A percentile compares a stretch with the other conserved stretches of the same genome.
These are phyloP conservation scores for Lepidurus arcticus DNA, from an alignment of 1,140 invertebrate species.

Conservation along the genomic window DNA sequence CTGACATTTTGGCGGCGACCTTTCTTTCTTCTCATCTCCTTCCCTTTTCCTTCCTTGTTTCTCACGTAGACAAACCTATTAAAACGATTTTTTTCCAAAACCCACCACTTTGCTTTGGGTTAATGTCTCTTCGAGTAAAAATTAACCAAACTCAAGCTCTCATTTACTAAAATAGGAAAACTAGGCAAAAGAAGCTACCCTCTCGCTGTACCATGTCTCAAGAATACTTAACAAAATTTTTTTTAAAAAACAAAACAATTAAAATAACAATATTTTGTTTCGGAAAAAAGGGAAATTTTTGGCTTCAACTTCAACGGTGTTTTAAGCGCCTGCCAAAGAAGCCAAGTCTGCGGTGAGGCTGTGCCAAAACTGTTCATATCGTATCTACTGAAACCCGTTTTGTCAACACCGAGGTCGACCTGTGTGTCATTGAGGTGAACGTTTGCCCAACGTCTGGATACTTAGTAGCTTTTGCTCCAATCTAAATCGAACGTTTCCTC, in stretches of 20 bases:
- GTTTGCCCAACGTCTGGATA: too few species aligned
- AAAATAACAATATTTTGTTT: neutral
- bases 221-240: too few species aligned
- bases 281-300: neutral
- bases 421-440: too few species aligned
- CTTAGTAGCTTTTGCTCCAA: too few species aligned
- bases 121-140: neutral
- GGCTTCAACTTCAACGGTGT: too few species aligned
- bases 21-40: constrained; percentile 32
- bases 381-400: too few species aligned
- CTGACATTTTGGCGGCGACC: constrained; percentile 20
- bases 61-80: neutral
- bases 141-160: neutral
- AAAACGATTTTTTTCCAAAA: neutral
- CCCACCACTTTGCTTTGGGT: neutral
- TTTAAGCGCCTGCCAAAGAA: too few species aligned
- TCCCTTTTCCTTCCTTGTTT: constrained; percentile 33
- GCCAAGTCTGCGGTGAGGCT: neutral
- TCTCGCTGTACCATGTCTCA: too few species aligned
- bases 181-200: too few species aligned
- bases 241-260: neutral
- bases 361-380: neutral
- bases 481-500: too few species aligned
- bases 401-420: neutral
- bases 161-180: too few species aligned